Conservation (phyloP, 1,140 invertebrate species). For the Anoplolepis gracilipes region DNA sequence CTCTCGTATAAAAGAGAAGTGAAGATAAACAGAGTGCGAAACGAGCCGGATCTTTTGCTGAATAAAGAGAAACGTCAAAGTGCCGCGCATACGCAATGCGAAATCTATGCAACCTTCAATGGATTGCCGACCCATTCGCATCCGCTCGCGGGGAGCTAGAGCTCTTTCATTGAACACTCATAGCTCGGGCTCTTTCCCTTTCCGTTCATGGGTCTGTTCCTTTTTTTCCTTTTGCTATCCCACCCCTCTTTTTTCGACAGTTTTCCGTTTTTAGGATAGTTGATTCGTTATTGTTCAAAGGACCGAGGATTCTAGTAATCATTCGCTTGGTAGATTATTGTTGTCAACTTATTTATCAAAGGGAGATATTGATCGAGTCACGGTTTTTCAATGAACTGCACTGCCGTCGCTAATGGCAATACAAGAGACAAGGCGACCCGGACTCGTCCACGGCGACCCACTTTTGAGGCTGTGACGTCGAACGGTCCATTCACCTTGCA, state of each 20-base stretch:
- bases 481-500: constrained; percentile 79
- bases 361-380: constrained; percentile 61
- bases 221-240: neutral
- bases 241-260: neutral
- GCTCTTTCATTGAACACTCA: constrained; percentile 75
- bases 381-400: constrained; percentile 68
- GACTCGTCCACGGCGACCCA: constrained; percentile 71
- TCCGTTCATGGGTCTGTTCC: constrained; percentile 69
- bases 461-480: constrained; percentile 74
- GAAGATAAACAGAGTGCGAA: constrained; percentile 9
- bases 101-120: constrained; percentile 73
- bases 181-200: constrained; percentile 73
- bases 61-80: constrained; percentile 71
- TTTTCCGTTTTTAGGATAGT: neutral
- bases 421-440: constrained; percentile 54
- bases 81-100: constrained; percentile 73
- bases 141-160: constrained; percentile 72
- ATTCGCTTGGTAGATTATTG: neutral
- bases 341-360: constrained; percentile 9
- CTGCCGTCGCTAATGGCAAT: constrained; percentile 25
- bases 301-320: neutral
- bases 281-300: neutral
- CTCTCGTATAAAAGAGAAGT: neutral
- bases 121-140: constrained; percentile 74
- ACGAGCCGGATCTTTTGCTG: constrained; percentile 47